Percentiles rank a stretch among this genome's conserved stretches.
phyloP scores from a whole-genome alignment of 2,888 invertebrate genomes.

The Euplexia lucipara region DNA sequence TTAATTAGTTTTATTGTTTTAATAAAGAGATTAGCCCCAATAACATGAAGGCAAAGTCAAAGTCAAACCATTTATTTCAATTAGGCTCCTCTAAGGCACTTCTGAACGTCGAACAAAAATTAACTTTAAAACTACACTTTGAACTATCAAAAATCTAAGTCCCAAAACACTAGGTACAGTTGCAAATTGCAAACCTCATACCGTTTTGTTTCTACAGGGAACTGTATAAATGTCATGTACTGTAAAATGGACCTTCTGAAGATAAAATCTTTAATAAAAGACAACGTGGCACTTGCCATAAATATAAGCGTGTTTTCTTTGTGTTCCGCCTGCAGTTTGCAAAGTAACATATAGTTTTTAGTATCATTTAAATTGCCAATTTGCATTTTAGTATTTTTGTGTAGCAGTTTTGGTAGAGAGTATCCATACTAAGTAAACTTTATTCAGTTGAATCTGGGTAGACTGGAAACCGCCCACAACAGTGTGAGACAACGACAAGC shows the following conservation, averaged over 20 bases:
- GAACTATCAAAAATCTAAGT: no score
- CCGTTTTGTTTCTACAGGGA: constrained; percentile 3
- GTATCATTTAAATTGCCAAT: constrained; percentile 46
- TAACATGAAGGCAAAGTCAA: no score
- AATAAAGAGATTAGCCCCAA: no score
- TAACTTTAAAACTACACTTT: no score
- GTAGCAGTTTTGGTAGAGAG: constrained; percentile 9
- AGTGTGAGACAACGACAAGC: no score
- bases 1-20: no score
- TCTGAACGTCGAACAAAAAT: no score
- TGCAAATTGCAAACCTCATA: neutral
- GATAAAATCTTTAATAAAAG: constrained; percentile 13
- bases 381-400: constrained; percentile 37
- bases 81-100: no score
- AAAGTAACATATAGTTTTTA: constrained; percentile 28
- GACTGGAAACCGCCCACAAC: no score
- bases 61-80: no score
- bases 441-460: no score
- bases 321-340: constrained; percentile 17
- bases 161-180: no score
- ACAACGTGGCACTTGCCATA: constrained; percentile 28
- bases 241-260: constrained; percentile 28
- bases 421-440: neutral
- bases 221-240: constrained; percentile 4
- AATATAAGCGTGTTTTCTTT: constrained; percentile 39